Conservation (phyloP, 2,888 invertebrate species). For the Hypercompe scribonia region DNA sequence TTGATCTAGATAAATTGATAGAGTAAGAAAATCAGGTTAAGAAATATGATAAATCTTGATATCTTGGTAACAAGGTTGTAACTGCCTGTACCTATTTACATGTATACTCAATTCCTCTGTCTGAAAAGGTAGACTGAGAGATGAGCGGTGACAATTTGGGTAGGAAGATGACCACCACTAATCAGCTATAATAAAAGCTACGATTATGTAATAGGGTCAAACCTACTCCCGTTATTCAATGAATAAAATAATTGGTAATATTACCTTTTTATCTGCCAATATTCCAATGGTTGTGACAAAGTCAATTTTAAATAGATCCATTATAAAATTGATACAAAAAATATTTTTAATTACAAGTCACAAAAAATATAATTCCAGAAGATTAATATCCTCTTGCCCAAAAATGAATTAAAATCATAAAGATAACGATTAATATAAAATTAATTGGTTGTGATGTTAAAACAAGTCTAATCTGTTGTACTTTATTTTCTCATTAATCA, state of each 20-base stretch:
- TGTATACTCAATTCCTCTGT: too few relatives aligned
- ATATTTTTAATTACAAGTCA: neutral
- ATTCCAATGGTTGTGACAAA: neutral
- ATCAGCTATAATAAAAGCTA: too few relatives aligned
- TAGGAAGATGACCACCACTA: too few relatives aligned
- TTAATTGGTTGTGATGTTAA: constrained; percentile 40
- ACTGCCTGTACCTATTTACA: too few relatives aligned
- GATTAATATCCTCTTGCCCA: too few relatives aligned
- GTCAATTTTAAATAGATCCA: neutral
- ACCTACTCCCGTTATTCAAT: neutral
- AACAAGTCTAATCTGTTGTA: constrained; percentile 36
- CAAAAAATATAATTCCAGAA: neutral
- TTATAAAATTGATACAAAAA: neutral
- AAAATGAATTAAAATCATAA: constrained; percentile 5
- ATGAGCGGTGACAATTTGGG: too few relatives aligned
- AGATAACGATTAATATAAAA: constrained; percentile 22
- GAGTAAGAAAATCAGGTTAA: too few relatives aligned
- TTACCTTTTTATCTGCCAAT: neutral
- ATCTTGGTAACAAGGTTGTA: too few relatives aligned
- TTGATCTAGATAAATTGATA: too few relatives aligned
- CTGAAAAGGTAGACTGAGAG: too few relatives aligned
- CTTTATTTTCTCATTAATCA: constrained; percentile 33
- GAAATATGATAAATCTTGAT: too few relatives aligned
- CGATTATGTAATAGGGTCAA: neutral
- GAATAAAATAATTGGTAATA: neutral